Percentiles rank a stretch among this genome's conserved stretches.
These are phyloP conservation scores for Macrotus californicus DNA, from an alignment of 2,113 vertebrate genomes.

Conservation along the genomic window DNA sequence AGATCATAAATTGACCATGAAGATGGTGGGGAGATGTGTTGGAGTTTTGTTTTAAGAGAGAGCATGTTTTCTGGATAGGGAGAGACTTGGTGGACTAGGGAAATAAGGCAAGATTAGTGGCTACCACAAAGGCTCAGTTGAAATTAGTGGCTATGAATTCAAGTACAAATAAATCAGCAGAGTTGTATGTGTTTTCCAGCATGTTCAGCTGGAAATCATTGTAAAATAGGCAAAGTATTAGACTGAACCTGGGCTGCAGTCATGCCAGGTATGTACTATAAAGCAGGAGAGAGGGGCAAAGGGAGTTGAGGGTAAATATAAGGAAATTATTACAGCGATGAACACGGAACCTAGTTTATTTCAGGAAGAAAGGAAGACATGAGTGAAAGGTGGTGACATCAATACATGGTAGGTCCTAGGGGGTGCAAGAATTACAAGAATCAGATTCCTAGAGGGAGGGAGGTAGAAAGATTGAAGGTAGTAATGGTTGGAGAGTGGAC, in stretches of 20 bases:
- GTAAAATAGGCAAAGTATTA: background rate
- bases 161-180: background rate
- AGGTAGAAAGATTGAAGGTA: background rate
- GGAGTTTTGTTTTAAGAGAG: background rate
- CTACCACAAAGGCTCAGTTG: background rate
- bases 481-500: background rate
- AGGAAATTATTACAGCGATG: background rate
- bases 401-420: background rate
- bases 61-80: background rate
- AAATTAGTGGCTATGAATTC: background rate
- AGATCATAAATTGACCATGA: background rate
- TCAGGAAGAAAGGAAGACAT: background rate
- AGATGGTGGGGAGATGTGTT: background rate
- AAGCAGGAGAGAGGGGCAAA: background rate
- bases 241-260: background rate
- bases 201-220: background rate
- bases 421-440: background rate
- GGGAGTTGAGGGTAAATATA: background rate
- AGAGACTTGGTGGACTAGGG: background rate
- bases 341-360: background rate
- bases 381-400: background rate
- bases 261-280: background rate
- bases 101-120: background rate
- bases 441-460: background rate
- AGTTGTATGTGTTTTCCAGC: background rate